Evolutionary conservation across 2,888 invertebrate genomes (phyloP).

Genomic region (Lasioglossum leucozonium): DNA sequence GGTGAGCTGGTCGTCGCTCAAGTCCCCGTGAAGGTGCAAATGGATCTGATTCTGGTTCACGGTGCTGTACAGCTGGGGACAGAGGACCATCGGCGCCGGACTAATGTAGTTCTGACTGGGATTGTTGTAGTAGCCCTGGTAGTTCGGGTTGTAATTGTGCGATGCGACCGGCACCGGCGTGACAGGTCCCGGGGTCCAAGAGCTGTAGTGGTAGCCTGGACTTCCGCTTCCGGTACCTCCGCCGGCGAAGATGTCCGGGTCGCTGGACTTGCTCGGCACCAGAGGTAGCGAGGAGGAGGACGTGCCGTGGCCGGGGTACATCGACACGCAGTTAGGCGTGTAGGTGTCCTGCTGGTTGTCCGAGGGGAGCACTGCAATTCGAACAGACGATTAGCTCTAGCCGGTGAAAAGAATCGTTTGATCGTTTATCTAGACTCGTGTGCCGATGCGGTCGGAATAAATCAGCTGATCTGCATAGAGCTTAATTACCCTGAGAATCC

Average conservation of each 20-base stretch:
- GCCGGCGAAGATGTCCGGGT: constrained; percentile 76
- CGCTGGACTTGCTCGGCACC: constrained; percentile 76
- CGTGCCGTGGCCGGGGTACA: constrained; percentile 78
- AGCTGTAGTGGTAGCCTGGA: constrained; percentile 82
- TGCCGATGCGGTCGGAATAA: neutral
- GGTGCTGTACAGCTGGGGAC: constrained; percentile 92
- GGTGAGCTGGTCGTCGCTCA: constrained; percentile 82
- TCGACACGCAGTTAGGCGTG: constrained; percentile 82
- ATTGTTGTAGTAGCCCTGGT: constrained; percentile 90
- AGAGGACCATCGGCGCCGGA: constrained; percentile 90
- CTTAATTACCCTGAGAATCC: neutral
- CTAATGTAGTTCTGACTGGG: constrained; percentile 87
- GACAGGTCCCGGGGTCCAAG: constrained; percentile 84
- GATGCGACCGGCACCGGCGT: constrained; percentile 77
- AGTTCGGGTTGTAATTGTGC: constrained; percentile 88
- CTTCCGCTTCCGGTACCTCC: constrained; percentile 76
- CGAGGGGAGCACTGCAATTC: constrained; percentile 76
- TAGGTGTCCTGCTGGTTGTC: constrained; percentile 81
- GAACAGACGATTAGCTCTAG: neutral
- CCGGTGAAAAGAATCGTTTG: neutral
- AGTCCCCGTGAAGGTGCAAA: constrained; percentile 89
- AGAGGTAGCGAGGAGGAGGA: constrained; percentile 73
- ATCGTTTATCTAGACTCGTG: neutral
- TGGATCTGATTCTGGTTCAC: constrained; percentile 95
- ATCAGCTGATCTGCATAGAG: neutral